Evolutionary conservation across 2,888 invertebrate species (phyloP).

Genomic region (Archips xylosteana): DNA sequence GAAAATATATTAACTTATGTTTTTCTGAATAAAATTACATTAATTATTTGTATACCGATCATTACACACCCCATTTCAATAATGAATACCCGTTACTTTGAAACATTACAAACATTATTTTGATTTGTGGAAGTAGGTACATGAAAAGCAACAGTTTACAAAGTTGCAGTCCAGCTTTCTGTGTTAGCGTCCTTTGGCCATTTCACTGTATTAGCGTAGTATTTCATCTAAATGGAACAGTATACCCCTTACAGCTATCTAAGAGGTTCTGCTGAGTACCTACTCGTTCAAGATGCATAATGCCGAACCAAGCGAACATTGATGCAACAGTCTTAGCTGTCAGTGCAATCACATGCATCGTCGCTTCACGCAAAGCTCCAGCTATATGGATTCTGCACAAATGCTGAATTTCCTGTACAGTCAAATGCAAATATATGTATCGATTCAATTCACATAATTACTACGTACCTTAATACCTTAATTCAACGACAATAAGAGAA

Average conservation of each 20-base stretch:
- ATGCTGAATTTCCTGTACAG: background rate
- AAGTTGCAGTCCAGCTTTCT: too few species aligned
- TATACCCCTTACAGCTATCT: background rate
- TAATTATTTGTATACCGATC: too few species aligned
- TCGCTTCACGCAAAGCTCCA: constrained; percentile 22
- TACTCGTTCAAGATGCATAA: background rate
- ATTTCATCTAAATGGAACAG: background rate
- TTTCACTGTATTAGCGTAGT: background rate
- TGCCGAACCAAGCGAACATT: background rate
- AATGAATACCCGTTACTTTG: background rate
- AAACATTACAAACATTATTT: background rate
- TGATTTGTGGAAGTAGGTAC: background rate
- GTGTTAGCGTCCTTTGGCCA: background rate
- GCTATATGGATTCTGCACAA: background rate
- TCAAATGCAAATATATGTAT: too few species aligned
- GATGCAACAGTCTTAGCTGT: constrained; percentile 13
- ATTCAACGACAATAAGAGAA: too few species aligned
- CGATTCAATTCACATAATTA: too few species aligned
- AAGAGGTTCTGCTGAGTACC: constrained; percentile 1
- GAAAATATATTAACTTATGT: too few species aligned
- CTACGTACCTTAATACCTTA: too few species aligned
- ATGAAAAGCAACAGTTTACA: too few species aligned
- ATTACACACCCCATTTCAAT: too few species aligned
- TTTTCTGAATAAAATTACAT: too few species aligned
- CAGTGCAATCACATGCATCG: constrained; percentile 35